Base-by-base conservation (phyloP, 2,888 invertebrate genomes). In the Ennomos fuscantarius region DNA sequence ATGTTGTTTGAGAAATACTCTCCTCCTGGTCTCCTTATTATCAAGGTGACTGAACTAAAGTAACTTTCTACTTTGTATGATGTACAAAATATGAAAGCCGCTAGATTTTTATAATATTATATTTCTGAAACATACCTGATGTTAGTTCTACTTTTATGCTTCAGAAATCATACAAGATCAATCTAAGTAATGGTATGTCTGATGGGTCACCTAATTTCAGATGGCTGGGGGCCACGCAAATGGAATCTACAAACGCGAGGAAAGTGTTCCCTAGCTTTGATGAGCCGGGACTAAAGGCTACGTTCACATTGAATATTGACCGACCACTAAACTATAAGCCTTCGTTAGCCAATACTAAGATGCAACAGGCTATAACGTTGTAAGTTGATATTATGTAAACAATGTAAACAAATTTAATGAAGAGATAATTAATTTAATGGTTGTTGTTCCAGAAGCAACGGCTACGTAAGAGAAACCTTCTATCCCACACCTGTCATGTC, bases 221-320 rank as follows among this genome's bases (percentile, higher is more conserved):
- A 88, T 94, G 93, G 93, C 72, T 94, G 13, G 95, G 94, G 9
- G 93, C 95, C 9, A 96, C 96, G 0, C 95, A 96, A 78, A 94
- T 96, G 79, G 93, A 96, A 81, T 89, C 95, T 0, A 93, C 94
- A 10, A 89, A 95, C 73, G 96, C 96, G 2, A 93, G 96, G 54
- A 93, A 94, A 71, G 96, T 94, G 10, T 96, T 97, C 76, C 97
- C 97, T 0, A 95, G 95, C 70, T 96, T 97, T 68, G 97, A 97
- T 75, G 96, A 92, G 66, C 92, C 92, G 0, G 76, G 76, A 2
- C 81, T 89, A 15, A 94, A 94, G 66, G 93, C 94, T 0, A 79
- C 73, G 0, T 94, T 93, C 63, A 74, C 79, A 0, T 68, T 94
- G 9, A 81, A 76, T 8, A 87, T 94, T 8, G 88, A 85, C 49